Conservation (phyloP, 2,113 vertebrate species). For the Vimba vimba region DNA sequence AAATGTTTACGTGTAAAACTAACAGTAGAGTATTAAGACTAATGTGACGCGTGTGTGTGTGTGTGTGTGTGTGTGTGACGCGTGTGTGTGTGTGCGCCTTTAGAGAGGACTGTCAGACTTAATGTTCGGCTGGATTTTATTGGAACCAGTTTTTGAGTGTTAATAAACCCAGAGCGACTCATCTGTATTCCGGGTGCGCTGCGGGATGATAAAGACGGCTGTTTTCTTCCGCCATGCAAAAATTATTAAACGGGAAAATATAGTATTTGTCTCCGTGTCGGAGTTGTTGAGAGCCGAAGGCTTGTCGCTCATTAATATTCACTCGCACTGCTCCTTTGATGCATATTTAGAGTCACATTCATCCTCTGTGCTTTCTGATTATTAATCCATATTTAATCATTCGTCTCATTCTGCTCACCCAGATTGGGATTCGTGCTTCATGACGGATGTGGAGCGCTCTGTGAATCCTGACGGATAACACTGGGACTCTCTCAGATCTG, state of each 20-base stretch:
- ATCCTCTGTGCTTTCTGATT: conserved; percentile 44
- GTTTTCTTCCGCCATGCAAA: conserved; percentile 70
- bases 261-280: conserved; percentile 62
- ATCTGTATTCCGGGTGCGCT: conserved; percentile 70
- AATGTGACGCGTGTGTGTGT: too few species aligned
- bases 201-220: conserved; percentile 72
- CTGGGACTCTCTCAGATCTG: conserved; percentile 17
- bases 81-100: conserved; percentile 52
- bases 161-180: conserved; percentile 67
- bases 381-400: conserved; percentile 44
- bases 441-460: conserved; percentile 31
- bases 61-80: too few species aligned
- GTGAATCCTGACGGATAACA: conserved; percentile 8
- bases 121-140: conserved; percentile 74
- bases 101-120: conserved; percentile 75
- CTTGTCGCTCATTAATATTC: conserved; percentile 42
- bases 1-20: too few species aligned
- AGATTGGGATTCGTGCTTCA: conserved; percentile 31
- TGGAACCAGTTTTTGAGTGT: conserved; percentile 75
- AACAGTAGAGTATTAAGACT: too few species aligned
- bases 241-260: conserved; percentile 72
- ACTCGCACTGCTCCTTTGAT: conserved; percentile 13
- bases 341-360: conserved; percentile 58
- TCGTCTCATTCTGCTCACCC: conserved; percentile 43
- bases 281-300: conserved; percentile 62